Conservation (phyloP, 37 sponge, comb jelly and placozoan genomes). For the Cladorhizidae sp. region DNA sequence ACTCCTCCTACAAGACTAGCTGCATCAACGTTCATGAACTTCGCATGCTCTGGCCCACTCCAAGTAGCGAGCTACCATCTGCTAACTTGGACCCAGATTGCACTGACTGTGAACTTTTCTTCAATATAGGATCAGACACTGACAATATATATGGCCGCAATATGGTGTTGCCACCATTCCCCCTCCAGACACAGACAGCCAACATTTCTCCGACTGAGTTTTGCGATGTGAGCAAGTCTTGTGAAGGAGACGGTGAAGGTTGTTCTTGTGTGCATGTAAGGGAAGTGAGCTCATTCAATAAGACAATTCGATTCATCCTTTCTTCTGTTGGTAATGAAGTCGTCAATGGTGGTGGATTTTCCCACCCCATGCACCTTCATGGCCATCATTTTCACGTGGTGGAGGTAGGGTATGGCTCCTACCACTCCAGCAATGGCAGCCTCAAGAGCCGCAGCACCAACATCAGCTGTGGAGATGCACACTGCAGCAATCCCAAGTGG, state of each 20-base stretch:
- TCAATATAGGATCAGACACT: slow-evolving; percentile 75
- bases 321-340: slow-evolving; percentile 13
- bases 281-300: slow-evolving; percentile 7
- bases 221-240: slow-evolving; percentile 5
- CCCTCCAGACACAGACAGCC: slow-evolving; percentile 22
- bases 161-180: slow-evolving; percentile 46
- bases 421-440: too few species aligned
- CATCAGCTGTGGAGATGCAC: slow-evolving; percentile 37
- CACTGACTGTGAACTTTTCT: slow-evolving; percentile 27
- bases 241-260: not conserved
- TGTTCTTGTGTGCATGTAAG: slow-evolving; percentile 17
- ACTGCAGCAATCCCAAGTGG: slow-evolving; percentile 18
- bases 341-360: not conserved
- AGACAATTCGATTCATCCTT: slow-evolving; percentile 31
- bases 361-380: slow-evolving; percentile 78
- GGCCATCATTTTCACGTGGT: slow-evolving; percentile 78
- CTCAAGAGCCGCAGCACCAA: too few species aligned
- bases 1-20: too few species aligned
- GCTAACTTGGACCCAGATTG: slow-evolving; percentile 10
- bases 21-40: slow-evolving; percentile 54
- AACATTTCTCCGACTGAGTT: not conserved
- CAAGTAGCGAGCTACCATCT: too few species aligned
- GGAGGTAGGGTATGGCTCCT: too few species aligned
- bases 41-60: not conserved
- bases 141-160: slow-evolving; percentile 71